Evolutionary conservation across 2,113 vertebrate species (phyloP).

Genomic region (Tympanuchus pallidicinctus): DNA sequence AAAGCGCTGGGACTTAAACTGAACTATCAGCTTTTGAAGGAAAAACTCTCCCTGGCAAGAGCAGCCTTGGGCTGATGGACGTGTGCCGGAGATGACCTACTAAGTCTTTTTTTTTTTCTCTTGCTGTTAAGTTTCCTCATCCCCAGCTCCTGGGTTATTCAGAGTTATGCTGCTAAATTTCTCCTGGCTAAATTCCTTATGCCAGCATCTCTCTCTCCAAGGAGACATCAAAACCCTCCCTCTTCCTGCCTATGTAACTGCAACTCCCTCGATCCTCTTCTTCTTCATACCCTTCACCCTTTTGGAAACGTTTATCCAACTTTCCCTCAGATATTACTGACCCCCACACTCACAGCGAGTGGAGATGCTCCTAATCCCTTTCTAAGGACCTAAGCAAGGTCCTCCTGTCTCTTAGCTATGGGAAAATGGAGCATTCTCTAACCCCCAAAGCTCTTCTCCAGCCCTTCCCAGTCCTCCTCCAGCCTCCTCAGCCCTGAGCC

Average conservation of each 20-base stretch:
- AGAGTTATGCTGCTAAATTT: neutral
- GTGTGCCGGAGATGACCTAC: neutral
- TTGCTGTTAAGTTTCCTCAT: neutral
- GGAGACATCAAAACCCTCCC: neutral
- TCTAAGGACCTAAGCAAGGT: neutral
- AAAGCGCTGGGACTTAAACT: neutral
- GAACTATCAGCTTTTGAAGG: neutral
- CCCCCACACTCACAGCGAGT: accelerated
- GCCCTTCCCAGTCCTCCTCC: neutral
- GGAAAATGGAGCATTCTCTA: neutral
- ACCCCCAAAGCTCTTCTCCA: neutral
- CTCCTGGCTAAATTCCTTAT: neutral
- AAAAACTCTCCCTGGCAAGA: neutral
- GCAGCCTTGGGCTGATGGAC: neutral
- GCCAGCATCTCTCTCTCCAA: neutral
- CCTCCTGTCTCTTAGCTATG: neutral
- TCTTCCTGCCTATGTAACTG: neutral
- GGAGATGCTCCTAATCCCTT: neutral
- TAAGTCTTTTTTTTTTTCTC: neutral
- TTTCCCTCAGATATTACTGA: neutral
- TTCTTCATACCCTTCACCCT: neutral
- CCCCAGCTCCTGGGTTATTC: neutral
- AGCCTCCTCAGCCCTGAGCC: accelerated
- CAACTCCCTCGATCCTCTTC: neutral
- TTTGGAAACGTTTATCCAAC: neutral